phyloP scores from a whole-genome alignment of 2,888 invertebrate species.

The Philopedon plagiatum region DNA sequence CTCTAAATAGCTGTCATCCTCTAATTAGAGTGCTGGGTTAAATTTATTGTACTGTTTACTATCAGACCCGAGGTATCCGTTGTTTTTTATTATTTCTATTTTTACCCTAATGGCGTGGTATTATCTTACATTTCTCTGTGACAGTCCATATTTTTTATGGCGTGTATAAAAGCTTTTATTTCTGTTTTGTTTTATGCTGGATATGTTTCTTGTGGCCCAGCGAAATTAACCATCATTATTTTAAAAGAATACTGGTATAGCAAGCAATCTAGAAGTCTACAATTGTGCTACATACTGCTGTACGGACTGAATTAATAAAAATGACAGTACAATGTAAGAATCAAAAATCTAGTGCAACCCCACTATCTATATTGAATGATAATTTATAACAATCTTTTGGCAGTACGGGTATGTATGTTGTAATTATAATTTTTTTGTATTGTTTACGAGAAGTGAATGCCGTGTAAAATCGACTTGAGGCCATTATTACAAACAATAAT shows the following conservation, averaged over 20 bases:
- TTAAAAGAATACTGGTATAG: background rate
- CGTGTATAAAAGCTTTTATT: slow-evolving; percentile 32
- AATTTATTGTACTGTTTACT: slow-evolving; percentile 57
- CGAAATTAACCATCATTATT: background rate
- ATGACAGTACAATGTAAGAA: no score
- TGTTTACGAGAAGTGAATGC: slow-evolving; percentile 13
- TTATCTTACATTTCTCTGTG: slow-evolving; percentile 60
- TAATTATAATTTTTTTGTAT: slow-evolving; percentile 7
- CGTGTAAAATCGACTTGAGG: slow-evolving; percentile 5
- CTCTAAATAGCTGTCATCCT: slow-evolving; percentile 52
- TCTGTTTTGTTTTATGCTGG: slow-evolving; percentile 23
- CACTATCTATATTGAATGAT: background rate
- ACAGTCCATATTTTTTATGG: slow-evolving; percentile 61
- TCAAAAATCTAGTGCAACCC: no score
- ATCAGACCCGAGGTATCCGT: slow-evolving; percentile 42
- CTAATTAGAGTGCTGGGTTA: slow-evolving; percentile 53
- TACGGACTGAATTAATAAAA: no score
- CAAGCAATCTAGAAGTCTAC: no score
- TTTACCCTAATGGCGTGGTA: slow-evolving; percentile 59
- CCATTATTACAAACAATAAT: slow-evolving; percentile 21
- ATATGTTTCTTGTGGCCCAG: slow-evolving; percentile 18
- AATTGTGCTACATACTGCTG: no score
- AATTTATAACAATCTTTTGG: slow-evolving; percentile 11
- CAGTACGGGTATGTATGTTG: background rate
- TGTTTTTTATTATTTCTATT: slow-evolving; percentile 52